Conservation (phyloP, 2,888 invertebrate genomes). For the Microctonus brassicae region DNA sequence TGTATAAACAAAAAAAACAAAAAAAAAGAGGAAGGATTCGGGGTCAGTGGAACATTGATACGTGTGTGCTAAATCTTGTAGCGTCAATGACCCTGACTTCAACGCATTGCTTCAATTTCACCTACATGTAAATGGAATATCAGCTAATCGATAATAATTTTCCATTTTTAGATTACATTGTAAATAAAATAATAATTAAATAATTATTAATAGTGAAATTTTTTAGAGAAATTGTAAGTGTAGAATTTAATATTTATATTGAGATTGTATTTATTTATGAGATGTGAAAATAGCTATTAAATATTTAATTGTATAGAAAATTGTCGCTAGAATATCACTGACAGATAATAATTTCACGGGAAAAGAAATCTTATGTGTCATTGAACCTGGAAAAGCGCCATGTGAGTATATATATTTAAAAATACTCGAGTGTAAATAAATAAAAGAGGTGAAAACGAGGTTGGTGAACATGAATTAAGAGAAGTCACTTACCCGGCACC, state of each 20-base stretch:
- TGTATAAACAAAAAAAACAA: constrained; percentile 35
- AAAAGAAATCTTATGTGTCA: constrained; percentile 46
- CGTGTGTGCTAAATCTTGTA: constrained; percentile 62
- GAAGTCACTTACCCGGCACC: constrained; percentile 82
- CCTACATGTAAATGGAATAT: neutral
- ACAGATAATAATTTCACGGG: constrained; percentile 25
- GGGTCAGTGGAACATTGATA: constrained; percentile 63
- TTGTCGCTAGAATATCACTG: neutral
- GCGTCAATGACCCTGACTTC: constrained; percentile 61
- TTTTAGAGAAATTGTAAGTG: neutral
- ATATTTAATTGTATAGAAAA: neutral
- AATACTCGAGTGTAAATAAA: neutral
- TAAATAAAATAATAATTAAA: neutral
- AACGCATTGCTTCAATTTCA: neutral
- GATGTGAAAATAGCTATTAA: neutral
- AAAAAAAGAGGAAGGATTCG: constrained; percentile 53
- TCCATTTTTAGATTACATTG: neutral
- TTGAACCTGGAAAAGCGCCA: constrained; percentile 41
- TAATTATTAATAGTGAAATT: neutral
- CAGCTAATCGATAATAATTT: neutral
- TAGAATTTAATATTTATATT: no score
- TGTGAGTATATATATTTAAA: neutral
- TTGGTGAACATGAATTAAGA: constrained; percentile 18
- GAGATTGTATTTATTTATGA: no score
- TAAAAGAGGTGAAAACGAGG: constrained; percentile 23